Percentiles rank a stretch among this genome's conserved stretches.
Evolutionary conservation across 2,888 invertebrate genomes (phyloP).

Genomic region (Erebia aethiops): DNA sequence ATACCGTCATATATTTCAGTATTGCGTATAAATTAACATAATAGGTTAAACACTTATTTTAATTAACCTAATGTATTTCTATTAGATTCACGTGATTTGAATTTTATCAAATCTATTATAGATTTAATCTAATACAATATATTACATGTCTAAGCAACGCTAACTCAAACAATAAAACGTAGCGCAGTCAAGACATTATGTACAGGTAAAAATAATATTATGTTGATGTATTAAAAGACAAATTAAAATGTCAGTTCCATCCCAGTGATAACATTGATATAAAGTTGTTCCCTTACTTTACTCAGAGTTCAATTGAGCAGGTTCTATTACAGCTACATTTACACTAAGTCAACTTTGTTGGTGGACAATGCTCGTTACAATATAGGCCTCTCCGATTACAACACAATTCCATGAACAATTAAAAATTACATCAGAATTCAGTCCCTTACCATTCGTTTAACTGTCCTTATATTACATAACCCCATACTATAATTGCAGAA

Average conservation of each 20-base stretch:
- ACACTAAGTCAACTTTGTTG: slow-evolving; percentile 78
- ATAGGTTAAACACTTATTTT: slow-evolving; percentile 19
- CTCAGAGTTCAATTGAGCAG: slow-evolving; percentile 79
- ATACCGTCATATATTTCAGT: not conserved
- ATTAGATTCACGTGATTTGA: slow-evolving; percentile 23
- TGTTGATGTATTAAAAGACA: slow-evolving; percentile 32
- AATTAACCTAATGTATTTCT: slow-evolving; percentile 20
- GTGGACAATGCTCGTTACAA: slow-evolving; percentile 66
- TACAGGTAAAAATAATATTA: not conserved
- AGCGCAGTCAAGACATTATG: slow-evolving; percentile 4
- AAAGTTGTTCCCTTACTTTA: slow-evolving; percentile 67
- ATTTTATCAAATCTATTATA: slow-evolving; percentile 32
- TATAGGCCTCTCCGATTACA: slow-evolving; percentile 76
- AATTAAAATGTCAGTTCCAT: slow-evolving; percentile 52
- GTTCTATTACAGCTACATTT: slow-evolving; percentile 73
- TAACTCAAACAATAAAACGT: slow-evolving; percentile 13
- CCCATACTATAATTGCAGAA: slow-evolving; percentile 76
- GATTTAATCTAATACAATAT: slow-evolving; percentile 32
- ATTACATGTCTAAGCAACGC: slow-evolving; percentile 13
- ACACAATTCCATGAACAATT: slow-evolving; percentile 73
- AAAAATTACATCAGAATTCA: slow-evolving; percentile 78
- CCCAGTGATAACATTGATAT: slow-evolving; percentile 56
- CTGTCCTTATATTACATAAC: slow-evolving; percentile 76
- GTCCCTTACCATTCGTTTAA: slow-evolving; percentile 71
- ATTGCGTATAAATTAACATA: slow-evolving; percentile 19